These are phyloP conservation scores for Ptychoptera contaminata DNA, from an alignment of 2,888 invertebrate genomes.

Conservation along the genomic window DNA sequence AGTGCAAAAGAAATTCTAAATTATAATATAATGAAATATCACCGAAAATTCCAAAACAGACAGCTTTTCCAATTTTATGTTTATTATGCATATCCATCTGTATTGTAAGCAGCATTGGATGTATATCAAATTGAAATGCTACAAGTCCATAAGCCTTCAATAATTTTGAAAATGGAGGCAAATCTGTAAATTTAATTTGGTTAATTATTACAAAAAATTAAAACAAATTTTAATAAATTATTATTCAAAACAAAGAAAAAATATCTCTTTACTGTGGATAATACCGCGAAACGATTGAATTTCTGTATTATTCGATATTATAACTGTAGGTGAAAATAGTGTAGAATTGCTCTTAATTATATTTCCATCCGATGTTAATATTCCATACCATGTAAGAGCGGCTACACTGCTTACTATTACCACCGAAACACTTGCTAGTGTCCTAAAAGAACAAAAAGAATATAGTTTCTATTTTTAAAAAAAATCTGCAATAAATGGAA, in stretches of 20 bases:
- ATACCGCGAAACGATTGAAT: neutral
- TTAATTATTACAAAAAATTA: conserved; percentile 11
- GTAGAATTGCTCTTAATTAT: no score
- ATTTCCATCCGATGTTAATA: conserved; percentile 24
- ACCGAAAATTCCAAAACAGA: conserved; percentile 54
- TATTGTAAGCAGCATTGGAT: conserved; percentile 71
- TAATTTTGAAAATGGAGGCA: conserved; percentile 35
- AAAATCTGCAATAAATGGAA: neutral
- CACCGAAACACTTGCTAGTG: conserved; percentile 48
- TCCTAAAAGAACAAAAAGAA: conserved; percentile 30
- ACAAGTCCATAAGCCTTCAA: conserved; percentile 49
- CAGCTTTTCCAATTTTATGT: conserved; percentile 51
- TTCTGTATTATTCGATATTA: no score
- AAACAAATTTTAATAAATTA: neutral
- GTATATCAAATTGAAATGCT: conserved; percentile 64
- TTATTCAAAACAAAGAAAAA: conserved; percentile 5
- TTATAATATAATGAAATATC: conserved; percentile 11
- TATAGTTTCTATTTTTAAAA: neutral
- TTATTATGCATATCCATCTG: conserved; percentile 84
- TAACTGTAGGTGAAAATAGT: no score
- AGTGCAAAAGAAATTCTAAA: neutral
- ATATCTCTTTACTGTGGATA: neutral
- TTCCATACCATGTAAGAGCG: conserved; percentile 47
- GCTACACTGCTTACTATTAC: conserved; percentile 47
- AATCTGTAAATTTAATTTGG: no score